A percentile compares a stretch with the other conserved stretches of the same genome.
Conservation (phyloP, 1,140 invertebrate species). For the Gryllus bimaculatus region DNA sequence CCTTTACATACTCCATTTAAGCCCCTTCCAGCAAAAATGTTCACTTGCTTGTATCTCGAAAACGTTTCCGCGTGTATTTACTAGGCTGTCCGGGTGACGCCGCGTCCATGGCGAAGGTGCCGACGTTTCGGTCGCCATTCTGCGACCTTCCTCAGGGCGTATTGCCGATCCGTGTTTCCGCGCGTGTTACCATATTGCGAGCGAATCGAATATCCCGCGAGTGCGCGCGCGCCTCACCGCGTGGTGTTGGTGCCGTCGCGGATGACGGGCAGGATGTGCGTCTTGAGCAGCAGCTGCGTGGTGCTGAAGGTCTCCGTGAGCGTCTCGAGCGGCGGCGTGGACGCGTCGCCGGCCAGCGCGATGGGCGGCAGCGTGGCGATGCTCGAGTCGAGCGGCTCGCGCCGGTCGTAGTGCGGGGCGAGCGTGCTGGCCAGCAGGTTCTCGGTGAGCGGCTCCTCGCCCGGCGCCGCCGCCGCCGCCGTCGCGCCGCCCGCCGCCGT, state of each 20-base stretch:
- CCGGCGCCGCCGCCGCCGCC: conserved; percentile 24
- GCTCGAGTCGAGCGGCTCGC: conserved; percentile 59
- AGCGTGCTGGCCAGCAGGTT: conserved; percentile 71
- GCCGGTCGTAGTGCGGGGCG: conserved; percentile 51
- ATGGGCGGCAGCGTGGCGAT: conserved; percentile 73
- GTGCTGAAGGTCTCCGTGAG: conserved; percentile 85
- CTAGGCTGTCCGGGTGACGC: no score
- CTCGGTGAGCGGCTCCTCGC: conserved; percentile 68
- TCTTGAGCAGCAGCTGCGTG: conserved; percentile 75
- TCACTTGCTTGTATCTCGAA: no score
- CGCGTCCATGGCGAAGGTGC: no score
- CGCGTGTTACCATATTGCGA: no score
- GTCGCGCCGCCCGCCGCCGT: conserved; percentile 18
- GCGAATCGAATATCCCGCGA: no score
- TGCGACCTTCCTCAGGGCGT: no score
- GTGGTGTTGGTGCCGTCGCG: conserved; percentile 57
- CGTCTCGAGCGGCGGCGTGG: conserved; percentile 73
- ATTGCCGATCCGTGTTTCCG: no score
- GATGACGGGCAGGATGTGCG: conserved; percentile 73
- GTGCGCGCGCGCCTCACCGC: conserved; percentile 32
- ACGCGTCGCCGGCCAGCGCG: conserved; percentile 57
- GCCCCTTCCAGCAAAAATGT: no score
- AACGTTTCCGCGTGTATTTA: no score
- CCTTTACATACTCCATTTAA: no score
- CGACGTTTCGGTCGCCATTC: no score